phyloP scores from a whole-genome alignment of 2,797 vertebrate genomes.

The Chelidonichthys spinosus region DNA sequence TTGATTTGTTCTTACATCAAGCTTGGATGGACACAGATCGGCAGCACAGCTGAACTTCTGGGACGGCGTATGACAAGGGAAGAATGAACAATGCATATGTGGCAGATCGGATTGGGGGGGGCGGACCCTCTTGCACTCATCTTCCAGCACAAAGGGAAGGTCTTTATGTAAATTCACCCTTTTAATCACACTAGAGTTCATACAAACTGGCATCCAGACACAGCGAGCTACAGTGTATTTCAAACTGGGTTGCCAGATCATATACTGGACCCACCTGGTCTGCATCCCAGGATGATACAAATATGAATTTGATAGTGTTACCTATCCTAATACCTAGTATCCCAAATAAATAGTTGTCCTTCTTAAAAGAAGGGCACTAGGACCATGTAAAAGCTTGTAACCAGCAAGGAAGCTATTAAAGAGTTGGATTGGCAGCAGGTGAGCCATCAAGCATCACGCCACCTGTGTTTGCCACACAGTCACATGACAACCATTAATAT shows the following conservation, averaged over 20 bases:
- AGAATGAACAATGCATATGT: conserved; percentile 41
- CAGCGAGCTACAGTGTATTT: not conserved
- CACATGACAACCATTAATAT: conserved; percentile 37
- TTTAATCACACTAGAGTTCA: conserved; percentile 22
- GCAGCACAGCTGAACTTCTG: conserved; percentile 70
- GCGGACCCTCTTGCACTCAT: conserved; percentile 26
- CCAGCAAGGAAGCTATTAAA: no score
- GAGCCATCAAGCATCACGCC: not conserved
- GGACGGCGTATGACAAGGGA: conserved; percentile 27
- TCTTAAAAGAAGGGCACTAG: not conserved
- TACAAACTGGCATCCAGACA: no score
- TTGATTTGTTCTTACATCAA: conserved; percentile 71
- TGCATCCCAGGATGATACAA: not conserved
- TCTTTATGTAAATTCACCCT: conserved; percentile 36
- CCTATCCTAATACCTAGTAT: not conserved
- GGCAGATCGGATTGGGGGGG: conserved; percentile 33
- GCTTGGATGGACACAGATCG: conserved; percentile 76
- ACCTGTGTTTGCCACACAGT: not conserved
- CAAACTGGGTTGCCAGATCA: not conserved
- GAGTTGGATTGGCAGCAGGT: no score
- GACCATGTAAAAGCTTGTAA: no score
- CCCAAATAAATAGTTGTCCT: not conserved
- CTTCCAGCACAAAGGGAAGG: not conserved
- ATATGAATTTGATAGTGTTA: no score
- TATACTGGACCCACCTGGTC: not conserved